Conservation (phyloP, 2,797 vertebrate genomes). For the Mergus octosetaceus region DNA sequence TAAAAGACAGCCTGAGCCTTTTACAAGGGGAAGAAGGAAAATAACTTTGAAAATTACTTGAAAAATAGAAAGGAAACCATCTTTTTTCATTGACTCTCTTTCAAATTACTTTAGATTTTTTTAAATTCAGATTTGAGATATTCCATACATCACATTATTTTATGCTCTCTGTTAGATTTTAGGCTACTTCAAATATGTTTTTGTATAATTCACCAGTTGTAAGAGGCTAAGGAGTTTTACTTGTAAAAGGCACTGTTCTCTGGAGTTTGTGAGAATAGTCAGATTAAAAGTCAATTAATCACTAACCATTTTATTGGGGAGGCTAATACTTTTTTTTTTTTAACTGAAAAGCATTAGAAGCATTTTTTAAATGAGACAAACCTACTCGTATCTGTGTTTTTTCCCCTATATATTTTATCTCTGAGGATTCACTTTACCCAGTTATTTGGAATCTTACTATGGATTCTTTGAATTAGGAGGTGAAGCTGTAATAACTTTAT, state of each 20-base stretch:
- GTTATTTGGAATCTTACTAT: conserved; percentile 43
- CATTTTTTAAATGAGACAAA: background rate
- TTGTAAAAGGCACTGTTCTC: background rate
- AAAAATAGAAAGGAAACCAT: background rate
- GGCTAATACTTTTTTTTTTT: background rate
- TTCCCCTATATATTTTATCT: background rate
- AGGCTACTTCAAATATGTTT: background rate
- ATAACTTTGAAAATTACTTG: background rate
- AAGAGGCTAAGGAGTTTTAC: background rate
- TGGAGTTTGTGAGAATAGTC: background rate
- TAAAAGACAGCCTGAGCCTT: background rate
- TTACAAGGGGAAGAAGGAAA: background rate
- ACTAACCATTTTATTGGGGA: background rate
- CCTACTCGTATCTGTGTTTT: background rate
- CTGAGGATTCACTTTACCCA: background rate
- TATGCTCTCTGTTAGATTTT: background rate
- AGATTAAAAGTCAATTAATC: background rate
- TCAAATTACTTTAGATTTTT: background rate
- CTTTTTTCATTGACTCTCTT: background rate
- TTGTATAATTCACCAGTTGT: background rate
- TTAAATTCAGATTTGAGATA: background rate
- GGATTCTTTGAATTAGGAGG: conserved; percentile 38
- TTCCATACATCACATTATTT: background rate
- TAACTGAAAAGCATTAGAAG: background rate
- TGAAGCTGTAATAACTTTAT: conserved; percentile 28